Percentiles rank a stretch among this genome's conserved stretches.
Evolutionary conservation across 2,797 vertebrate genomes (phyloP).

Genomic region (Staurois parvus): DNA sequence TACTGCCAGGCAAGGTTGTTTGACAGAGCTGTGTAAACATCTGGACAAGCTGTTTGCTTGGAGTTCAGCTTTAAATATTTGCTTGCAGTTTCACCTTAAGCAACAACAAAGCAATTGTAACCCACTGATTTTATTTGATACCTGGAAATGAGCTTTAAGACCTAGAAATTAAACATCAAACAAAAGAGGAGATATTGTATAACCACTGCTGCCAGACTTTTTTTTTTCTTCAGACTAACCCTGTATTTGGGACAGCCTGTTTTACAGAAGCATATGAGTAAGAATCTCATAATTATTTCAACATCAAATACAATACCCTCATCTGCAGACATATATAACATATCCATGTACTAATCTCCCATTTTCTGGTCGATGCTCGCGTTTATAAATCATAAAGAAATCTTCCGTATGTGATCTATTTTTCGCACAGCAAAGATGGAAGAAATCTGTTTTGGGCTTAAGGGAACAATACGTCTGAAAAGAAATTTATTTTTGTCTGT

Average conservation of each 20-base stretch:
- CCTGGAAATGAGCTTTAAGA: neutral
- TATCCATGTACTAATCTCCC: neutral
- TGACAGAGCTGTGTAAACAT: too few species aligned
- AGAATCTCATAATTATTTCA: neutral
- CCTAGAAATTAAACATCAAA: neutral
- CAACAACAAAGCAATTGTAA: too few species aligned
- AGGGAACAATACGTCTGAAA: slow-evolving; percentile 41
- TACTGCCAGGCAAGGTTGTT: too few species aligned
- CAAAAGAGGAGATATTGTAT: neutral
- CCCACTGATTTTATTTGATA: too few species aligned
- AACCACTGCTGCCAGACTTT: neutral
- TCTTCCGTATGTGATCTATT: slow-evolving; percentile 35
- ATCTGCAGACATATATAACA: slow-evolving; percentile 1
- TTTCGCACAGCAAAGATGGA: slow-evolving; percentile 50
- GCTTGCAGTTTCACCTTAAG: too few species aligned
- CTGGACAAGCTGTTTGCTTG: too few species aligned
- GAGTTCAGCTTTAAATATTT: too few species aligned
- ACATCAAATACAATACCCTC: neutral
- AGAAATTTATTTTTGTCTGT: slow-evolving; percentile 49
- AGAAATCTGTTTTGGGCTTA: slow-evolving; percentile 34
- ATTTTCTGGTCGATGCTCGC: slow-evolving; percentile 13
- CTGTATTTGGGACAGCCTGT: neutral
- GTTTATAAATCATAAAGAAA: slow-evolving; percentile 52
- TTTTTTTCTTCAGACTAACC: neutral
- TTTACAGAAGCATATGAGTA: neutral